A percentile compares a stretch with the other conserved stretches of the same genome.
Evolutionary conservation across 2,797 vertebrate genomes (phyloP).

Genomic region (Hipposideros larvatus): DNA sequence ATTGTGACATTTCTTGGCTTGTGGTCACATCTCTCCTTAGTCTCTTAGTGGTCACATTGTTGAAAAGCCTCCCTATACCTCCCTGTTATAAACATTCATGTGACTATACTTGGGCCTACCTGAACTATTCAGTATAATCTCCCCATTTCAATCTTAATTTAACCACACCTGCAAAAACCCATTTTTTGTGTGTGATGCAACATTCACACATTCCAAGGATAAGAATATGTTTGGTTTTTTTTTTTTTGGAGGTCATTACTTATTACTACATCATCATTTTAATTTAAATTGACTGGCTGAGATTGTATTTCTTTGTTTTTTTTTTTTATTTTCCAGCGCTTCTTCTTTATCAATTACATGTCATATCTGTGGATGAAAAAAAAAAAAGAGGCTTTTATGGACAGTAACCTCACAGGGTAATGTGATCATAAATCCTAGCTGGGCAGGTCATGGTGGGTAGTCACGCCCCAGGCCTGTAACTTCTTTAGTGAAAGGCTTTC

Average conservation of each 20-base stretch:
- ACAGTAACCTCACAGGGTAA: too few relatives aligned
- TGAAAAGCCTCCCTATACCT: background rate
- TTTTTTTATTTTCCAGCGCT: background rate
- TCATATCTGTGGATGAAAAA: too few relatives aligned
- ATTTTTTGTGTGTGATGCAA: background rate
- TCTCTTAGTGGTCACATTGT: background rate
- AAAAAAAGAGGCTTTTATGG: too few relatives aligned
- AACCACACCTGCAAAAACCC: background rate
- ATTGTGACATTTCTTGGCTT: background rate
- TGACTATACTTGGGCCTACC: background rate
- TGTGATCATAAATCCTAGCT: too few relatives aligned
- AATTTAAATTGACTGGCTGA: background rate
- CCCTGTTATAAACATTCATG: background rate
- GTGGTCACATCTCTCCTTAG: background rate
- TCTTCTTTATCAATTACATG: background rate
- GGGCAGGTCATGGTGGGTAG: too few relatives aligned
- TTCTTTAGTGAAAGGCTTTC: too few relatives aligned
- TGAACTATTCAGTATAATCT: background rate
- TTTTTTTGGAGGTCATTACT: background rate
- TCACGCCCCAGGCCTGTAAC: too few relatives aligned
- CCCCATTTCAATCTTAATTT: background rate
- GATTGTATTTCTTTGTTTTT: background rate
- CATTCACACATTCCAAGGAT: background rate
- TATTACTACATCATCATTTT: background rate
- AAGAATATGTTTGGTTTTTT: background rate